Conservation (phyloP, 2,113 vertebrate genomes). For the Leptodactylus fuscus region DNA sequence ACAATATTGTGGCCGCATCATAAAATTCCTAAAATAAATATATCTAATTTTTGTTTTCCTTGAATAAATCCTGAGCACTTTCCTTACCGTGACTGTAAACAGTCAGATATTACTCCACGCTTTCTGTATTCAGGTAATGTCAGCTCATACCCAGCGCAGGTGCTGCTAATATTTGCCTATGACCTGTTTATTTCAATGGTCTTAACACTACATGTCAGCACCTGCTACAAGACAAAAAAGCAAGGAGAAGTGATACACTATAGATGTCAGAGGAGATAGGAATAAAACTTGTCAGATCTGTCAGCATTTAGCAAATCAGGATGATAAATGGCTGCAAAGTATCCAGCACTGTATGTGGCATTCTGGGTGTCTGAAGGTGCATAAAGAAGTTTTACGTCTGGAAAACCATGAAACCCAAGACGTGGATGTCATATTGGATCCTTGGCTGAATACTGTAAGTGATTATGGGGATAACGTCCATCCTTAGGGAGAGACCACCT, state of each 20-base stretch:
- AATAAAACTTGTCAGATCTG: slow-evolving; percentile 4
- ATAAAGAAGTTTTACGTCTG: background rate
- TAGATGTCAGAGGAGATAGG: background rate
- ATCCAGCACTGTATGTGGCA: background rate
- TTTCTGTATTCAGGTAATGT: background rate
- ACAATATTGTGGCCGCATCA: background rate
- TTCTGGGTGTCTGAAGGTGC: background rate
- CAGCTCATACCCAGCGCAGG: background rate
- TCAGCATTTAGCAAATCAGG: background rate
- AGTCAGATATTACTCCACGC: background rate
- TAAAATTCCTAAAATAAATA: background rate
- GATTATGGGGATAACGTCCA: no score
- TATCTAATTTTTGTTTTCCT: no score
- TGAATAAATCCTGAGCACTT: background rate
- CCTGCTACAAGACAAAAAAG: background rate
- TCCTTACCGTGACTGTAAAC: background rate
- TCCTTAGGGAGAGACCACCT: no score
- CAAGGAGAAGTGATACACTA: background rate
- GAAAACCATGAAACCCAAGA: background rate
- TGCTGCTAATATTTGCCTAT: background rate
- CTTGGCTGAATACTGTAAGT: no score
- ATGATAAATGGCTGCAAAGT: slow-evolving; percentile 19
- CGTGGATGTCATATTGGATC: background rate
- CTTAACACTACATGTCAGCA: background rate
- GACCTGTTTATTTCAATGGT: background rate